Base-by-base conservation (phyloP, 2,113 vertebrate species). In the Indri indri region DNA sequence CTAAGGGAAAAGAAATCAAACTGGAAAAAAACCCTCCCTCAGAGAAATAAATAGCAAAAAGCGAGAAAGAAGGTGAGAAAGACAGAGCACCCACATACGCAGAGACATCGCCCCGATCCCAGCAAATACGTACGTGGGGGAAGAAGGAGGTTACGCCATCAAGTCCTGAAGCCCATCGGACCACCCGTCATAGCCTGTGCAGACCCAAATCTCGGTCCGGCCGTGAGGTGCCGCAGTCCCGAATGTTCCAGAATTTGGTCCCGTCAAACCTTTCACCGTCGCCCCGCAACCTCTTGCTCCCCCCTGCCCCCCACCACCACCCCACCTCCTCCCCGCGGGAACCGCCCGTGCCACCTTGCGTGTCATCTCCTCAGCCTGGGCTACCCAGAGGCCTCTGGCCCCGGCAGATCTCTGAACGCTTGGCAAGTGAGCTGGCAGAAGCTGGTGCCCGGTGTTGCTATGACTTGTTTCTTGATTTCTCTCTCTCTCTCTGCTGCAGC, bases 231-330 rank as follows among this genome's bases (percentile, higher is more conserved):
- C 97, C 94, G 99, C 98, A 98, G 99, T 98, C 98, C 97, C 98
- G 99, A 99, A 99, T 96, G 98, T 99, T 99, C 99, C 98, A 99
- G 99, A 99, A 99, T 98, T 98, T 98, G 96, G 98, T 98, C 98
- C 97, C 97, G 93, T 99, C 99, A 99, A 99, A 99, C 98, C 98
- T 98, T 99, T 98, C 91, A 97, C 96, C 76, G 96, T 98, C 94
- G 96, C 98, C 98, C 96, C 77, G 30, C 92, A 81, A 96, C 95
- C 94, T 96, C 95, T 86, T 84, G 88, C 82, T 92, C 93, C 91
- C 65, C 93, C 96, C 93, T 92, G 54, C 93, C 90, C 96, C 91
- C 93, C 94, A 66, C 87, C 45, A 45, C 92, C 42, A 57, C 71
- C 81, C 77, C 83, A 90, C 66, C 88, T 96, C 94, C 94, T 97